A percentile compares a stretch with the other conserved stretches of the same genome.
phyloP scores from a whole-genome alignment of 2,797 vertebrate species.

The Lepidocolaptes lacrymiger region DNA sequence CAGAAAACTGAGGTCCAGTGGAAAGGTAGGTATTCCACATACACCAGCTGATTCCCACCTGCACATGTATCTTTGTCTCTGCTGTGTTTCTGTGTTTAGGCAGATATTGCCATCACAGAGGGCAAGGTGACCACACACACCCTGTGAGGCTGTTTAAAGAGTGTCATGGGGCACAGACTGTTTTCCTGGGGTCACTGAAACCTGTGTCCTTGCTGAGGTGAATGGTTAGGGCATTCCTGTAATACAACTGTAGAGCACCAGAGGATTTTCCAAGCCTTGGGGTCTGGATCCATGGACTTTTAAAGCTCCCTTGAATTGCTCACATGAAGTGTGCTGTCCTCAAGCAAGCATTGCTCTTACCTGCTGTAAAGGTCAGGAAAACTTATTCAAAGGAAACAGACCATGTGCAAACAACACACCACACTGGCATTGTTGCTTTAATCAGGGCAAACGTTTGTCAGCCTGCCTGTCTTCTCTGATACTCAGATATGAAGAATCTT shows the following conservation, averaged over 20 bases:
- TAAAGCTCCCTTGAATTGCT: background rate
- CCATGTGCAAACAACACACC: background rate
- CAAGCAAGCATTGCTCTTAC: constrained; percentile 2
- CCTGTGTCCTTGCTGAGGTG: background rate
- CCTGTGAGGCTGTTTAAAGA: background rate
- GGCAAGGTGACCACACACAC: background rate
- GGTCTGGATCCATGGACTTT: background rate
- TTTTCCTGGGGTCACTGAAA: background rate
- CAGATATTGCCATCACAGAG: background rate
- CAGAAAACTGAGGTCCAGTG: background rate
- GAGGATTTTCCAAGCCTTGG: constrained; percentile 56
- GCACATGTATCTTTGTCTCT: background rate
- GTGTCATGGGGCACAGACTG: background rate
- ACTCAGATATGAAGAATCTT: background rate
- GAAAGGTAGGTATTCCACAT: background rate
- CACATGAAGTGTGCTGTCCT: background rate
- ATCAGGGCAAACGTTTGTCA: background rate
- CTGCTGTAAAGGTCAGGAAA: constrained; percentile 23
- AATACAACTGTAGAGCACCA: background rate
- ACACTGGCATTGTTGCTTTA: background rate
- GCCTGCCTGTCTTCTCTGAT: background rate
- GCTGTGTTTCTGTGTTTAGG: background rate
- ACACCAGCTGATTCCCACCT: background rate
- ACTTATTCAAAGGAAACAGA: background rate
- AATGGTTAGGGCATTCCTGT: background rate